Base-by-base conservation (phyloP, 37 sponge, comb jelly and placozoan genomes). In the Ephydatia muelleri region DNA sequence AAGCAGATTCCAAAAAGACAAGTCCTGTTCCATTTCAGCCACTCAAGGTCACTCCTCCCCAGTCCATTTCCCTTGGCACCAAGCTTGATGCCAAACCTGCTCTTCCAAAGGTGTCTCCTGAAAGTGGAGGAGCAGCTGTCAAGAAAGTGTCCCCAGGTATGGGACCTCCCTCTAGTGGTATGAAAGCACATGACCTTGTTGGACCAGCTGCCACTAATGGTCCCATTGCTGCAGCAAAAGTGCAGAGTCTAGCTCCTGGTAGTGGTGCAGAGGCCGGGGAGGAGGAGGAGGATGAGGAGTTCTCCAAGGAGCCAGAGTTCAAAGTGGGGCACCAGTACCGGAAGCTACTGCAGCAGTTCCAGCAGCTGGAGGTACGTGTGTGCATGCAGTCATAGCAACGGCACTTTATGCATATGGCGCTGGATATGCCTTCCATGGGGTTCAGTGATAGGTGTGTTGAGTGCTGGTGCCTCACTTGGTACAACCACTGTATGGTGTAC, bases 321-420 rank as follows among this genome's bases (percentile, higher is more conserved):
- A 84, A 89, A 43, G 73, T 89, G 14, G 90, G 85, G 30, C 43
- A 73, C 40, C 90, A 89, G 76, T 80, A 64, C 35, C 66, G 85
- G 35, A 89, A 72, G 16, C 77, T 89, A 3, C 19, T 79, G 14
- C 30, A 47, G 65, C 90, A 89, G 76, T 67, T 76, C 19, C 19
- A 66, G 36, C 75, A 89, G 21, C 72, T 75, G 6, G 85, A 84
- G 79, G 91, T 85, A 77, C 14, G 26, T 30, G 5, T 13, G 32
- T 22, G 21, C 38, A 25, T 9, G 49, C 26, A 57, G n/a, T n/a
- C n/a, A n/a, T n/a, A n/a, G n/a, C n/a, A n/a, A n/a, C n/a, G n/a
- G n/a, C n/a, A n/a, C n/a, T n/a, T n/a, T n/a, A n/a, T n/a, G n/a
- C n/a, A n/a, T n/a, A n/a, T n/a, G n/a, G n/a, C n/a, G n/a, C n/a